Percentiles rank a stretch among this genome's conserved stretches.
These are phyloP conservation scores for Rhinophrynus dorsalis DNA, from an alignment of 2,797 vertebrate species.

Conservation along the genomic window DNA sequence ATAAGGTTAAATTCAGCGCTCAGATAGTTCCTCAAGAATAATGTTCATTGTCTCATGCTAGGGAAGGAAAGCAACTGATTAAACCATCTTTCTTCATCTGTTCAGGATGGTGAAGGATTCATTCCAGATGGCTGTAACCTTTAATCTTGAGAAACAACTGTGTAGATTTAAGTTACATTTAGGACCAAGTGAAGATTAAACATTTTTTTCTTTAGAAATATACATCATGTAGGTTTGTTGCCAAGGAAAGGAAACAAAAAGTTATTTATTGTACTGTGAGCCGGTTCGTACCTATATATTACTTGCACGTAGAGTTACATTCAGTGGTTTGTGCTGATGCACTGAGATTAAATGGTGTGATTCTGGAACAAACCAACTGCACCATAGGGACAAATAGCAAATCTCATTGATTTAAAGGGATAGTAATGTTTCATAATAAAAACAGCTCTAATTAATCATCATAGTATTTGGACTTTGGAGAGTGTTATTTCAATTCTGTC, in stretches of 20 bases:
- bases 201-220: conserved; percentile 30
- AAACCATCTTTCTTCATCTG: conserved; percentile 33
- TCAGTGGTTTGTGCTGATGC: neutral
- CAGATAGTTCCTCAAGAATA: conserved; percentile 25
- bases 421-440: no score
- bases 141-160: conserved; percentile 45
- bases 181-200: conserved; percentile 42
- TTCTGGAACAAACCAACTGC: no score
- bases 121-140: conserved; percentile 40
- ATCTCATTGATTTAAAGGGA: no score
- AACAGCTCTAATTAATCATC: no score
- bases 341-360: no score
- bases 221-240: neutral
- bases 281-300: neutral
- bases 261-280: neutral
- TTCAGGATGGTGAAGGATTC: conserved; percentile 27
- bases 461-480: no score
- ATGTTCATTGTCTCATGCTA: conserved; percentile 1
- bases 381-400: no score
- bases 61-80: neutral
- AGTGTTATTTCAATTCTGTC: no score
- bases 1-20: neutral
- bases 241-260: conserved; percentile 18
- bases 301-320: neutral
- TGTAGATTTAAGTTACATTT: conserved; percentile 24